Percentiles rank a stretch among this genome's conserved stretches.
phyloP scores from a whole-genome alignment of 2,797 vertebrate species.

The Hapalemur alaotrensis region DNA sequence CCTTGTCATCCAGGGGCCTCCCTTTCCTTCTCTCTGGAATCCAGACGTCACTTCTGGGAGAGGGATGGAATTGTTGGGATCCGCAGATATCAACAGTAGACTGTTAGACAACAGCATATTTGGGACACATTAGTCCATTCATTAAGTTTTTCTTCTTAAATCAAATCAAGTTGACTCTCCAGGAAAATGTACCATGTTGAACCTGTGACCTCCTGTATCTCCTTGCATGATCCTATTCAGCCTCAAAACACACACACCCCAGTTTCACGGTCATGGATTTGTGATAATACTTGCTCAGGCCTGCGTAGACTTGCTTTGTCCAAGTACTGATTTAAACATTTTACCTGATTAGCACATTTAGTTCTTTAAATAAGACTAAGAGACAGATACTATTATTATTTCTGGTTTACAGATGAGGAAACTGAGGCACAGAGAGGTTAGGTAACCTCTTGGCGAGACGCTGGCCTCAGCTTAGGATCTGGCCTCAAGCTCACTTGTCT shows the following conservation, averaged over 20 bases:
- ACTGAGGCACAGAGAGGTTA: neutral
- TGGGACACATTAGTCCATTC: neutral
- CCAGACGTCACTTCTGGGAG: neutral
- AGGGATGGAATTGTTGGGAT: neutral
- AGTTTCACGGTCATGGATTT: neutral
- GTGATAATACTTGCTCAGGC: neutral
- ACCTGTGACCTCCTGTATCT: neutral
- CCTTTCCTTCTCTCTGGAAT: neutral
- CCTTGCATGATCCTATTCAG: neutral
- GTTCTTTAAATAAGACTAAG: neutral
- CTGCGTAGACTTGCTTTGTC: neutral
- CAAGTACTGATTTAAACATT: neutral
- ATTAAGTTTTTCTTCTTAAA: neutral
- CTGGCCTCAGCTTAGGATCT: neutral
- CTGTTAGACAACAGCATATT: rapidly evolving
- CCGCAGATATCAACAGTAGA: neutral
- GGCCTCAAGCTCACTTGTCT: neutral
- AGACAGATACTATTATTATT: neutral
- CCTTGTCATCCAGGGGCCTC: rapidly evolving
- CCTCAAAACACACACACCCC: neutral
- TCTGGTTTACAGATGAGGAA: neutral
- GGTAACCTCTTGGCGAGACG: neutral
- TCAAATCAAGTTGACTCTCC: neutral
- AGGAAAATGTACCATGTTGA: neutral
- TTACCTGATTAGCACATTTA: neutral